Conservation (phyloP, 2,797 vertebrate species). For the Pygocentrus nattereri region DNA sequence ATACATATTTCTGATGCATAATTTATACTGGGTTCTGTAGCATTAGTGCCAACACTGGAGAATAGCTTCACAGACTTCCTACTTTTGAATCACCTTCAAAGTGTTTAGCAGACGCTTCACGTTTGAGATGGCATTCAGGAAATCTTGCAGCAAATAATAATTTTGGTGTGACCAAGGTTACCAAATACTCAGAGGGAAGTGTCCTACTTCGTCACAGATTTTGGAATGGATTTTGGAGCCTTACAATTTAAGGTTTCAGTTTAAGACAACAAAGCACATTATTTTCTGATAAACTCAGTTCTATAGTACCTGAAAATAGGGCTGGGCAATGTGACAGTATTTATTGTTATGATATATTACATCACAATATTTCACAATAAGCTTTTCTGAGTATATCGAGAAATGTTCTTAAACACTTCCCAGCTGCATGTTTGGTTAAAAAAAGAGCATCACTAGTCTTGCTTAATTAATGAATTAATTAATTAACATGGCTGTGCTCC, state of each 20-base stretch:
- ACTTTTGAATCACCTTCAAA: slow-evolving; percentile 77
- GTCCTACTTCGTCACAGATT: slow-evolving; percentile 16
- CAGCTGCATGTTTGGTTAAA: no score
- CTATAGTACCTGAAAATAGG: neutral
- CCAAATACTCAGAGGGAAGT: slow-evolving; percentile 32
- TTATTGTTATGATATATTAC: no score
- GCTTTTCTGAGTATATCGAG: no score
- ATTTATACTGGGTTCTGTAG: slow-evolving; percentile 82
- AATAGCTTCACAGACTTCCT: slow-evolving; percentile 70
- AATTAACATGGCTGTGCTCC: no score
- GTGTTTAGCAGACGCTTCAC: slow-evolving; percentile 65
- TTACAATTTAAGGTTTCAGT: neutral
- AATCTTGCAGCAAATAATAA: slow-evolving; percentile 49
- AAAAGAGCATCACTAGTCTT: no score
- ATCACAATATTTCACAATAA: no score
- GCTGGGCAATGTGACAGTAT: no score
- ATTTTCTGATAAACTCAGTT: neutral
- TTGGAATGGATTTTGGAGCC: neutral
- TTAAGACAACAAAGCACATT: neutral
- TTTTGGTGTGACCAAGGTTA: slow-evolving; percentile 49
- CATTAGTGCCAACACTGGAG: slow-evolving; percentile 73
- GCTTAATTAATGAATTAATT: no score
- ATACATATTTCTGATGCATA: slow-evolving; percentile 84
- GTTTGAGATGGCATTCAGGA: slow-evolving; percentile 46
- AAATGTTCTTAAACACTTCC: no score